Evolutionary conservation across 2,113 vertebrate genomes (phyloP), one percentile per base, ranked within the genome.

Genomic region (Semicossyphus pulcher): DNA sequence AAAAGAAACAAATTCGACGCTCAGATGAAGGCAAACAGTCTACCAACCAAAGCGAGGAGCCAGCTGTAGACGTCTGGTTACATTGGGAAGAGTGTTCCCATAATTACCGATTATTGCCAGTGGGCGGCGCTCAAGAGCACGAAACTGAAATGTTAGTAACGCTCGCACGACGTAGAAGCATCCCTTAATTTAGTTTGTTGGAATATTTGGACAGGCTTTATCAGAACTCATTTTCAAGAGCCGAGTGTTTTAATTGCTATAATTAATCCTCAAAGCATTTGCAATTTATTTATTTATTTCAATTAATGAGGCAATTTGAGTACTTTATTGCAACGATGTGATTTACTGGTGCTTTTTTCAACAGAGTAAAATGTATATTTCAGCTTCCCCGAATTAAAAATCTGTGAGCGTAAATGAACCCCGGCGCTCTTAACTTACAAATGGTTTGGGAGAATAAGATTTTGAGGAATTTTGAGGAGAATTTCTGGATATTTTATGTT

Each of bases 161-260:
- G 12, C 32, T 54, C 31, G 60, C 10, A 10, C 25, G 42, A 32
- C 14, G 0, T 69, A 48, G 54, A 15, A 47, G 62, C 11, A 69
- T 39, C n/a, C 9, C 25, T 32, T 64, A 10, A 58, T 58, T 41
- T 48, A 41, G 57, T 56, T 45, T 31, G 10, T 41, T 21, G 8
- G 48, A 56, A 60, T 34, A 52, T 18, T 37, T 29, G 2, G n/a
- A 73, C 39, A 51, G 14, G 18, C 5, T 54, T 28, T 18, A 37
- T 45, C 1, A 0, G 53, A 68, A 67, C 29, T 45, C 1, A 60
- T 76, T 60, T n/a, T 32, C 10, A 34, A 49, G 49, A 51, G 28
- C 32, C 25, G 42, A 49, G 26, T 66, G 44, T 29, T 47, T 28
- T 29, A 57, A 74, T 65, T 74, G 42, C 61, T 57, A 26, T 11